phyloP scores from a whole-genome alignment of 2,797 vertebrate species.

The Pangasius krempfi region DNA sequence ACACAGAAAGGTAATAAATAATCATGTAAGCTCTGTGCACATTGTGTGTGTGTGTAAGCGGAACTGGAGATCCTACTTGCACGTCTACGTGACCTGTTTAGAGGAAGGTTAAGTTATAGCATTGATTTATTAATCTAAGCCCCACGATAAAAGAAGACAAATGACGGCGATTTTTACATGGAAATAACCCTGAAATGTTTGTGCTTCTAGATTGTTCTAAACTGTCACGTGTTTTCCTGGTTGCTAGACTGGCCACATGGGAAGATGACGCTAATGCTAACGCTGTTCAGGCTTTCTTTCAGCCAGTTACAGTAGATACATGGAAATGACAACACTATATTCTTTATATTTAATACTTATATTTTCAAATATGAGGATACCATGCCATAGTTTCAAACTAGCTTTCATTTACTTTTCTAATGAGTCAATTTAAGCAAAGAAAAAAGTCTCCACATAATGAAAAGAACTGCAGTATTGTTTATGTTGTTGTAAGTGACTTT shows the following conservation, averaged over 20 bases:
- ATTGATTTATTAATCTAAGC: background rate
- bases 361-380: no score
- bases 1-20: slow-evolving; percentile 85
- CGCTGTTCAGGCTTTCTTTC: background rate
- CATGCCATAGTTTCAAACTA: background rate
- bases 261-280: background rate
- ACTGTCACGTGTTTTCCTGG: slow-evolving; percentile 43
- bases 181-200: background rate
- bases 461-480: background rate
- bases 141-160: background rate
- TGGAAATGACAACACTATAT: no score
- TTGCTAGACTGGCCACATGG: background rate
- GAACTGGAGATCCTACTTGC: background rate
- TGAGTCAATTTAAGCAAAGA: background rate
- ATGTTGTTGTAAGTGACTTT: background rate
- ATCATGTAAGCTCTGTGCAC: background rate
- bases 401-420: no score
- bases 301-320: background rate
- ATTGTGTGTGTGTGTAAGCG: background rate
- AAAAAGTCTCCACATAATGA: background rate
- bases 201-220: slow-evolving; percentile 64
- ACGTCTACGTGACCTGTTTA: background rate
- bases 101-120: background rate
- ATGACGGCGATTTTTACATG: background rate
- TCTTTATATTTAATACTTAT: background rate